Evolutionary conservation across 64 coral and sea anemone genomes (phyloP).

Genomic region (Stichodactyla mertensii): DNA sequence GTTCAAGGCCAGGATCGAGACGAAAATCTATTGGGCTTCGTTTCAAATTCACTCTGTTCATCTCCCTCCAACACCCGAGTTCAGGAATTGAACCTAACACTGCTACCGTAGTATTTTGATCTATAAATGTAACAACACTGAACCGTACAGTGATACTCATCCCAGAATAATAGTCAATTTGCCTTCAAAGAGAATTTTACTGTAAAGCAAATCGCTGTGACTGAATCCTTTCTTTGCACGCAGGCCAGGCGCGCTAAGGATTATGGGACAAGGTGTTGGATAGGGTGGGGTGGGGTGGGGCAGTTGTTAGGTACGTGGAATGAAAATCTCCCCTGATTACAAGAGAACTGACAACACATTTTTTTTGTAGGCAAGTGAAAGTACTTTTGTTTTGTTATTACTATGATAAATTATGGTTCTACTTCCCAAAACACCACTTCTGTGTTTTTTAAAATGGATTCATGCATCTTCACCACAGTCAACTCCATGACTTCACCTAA

Average conservation of each 20-base stretch:
- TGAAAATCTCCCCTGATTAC: too few relatives aligned
- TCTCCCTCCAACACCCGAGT: constrained; percentile 10
- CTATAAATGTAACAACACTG: constrained; percentile 30
- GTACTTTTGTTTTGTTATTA: too few relatives aligned
- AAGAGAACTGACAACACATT: too few relatives aligned
- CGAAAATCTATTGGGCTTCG: not conserved
- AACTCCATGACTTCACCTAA: too few relatives aligned
- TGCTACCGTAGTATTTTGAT: not conserved
- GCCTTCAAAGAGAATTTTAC: not conserved
- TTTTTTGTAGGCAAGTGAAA: too few relatives aligned
- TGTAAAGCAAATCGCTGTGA: not conserved
- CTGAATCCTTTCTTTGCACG: not conserved
- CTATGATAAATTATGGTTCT: too few relatives aligned
- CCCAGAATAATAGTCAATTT: not conserved
- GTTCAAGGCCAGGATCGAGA: constrained; percentile 15
- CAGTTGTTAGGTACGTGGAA: too few relatives aligned
- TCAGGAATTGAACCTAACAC: constrained; percentile 11
- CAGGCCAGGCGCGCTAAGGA: not conserved
- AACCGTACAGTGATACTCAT: constrained; percentile 23
- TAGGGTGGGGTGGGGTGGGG: too few relatives aligned
- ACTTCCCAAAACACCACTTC: too few relatives aligned
- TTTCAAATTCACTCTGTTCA: not conserved
- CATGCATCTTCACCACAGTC: too few relatives aligned
- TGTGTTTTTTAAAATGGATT: too few relatives aligned
- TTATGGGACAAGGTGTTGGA: not conserved